Conservation (phyloP, 2,888 invertebrate genomes). For the Quadriops clusia region DNA sequence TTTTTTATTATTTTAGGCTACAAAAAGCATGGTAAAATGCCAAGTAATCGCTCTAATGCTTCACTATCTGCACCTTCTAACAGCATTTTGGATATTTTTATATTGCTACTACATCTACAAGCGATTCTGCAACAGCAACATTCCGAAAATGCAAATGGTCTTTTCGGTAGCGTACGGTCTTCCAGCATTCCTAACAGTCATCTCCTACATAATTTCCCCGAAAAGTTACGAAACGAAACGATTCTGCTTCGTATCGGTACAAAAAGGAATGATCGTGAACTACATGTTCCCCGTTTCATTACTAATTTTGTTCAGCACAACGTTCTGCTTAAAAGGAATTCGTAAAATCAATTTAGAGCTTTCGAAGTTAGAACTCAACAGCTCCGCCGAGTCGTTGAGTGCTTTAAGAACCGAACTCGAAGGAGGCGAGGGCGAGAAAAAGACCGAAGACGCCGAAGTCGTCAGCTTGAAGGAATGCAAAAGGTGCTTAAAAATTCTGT, state of each 20-base stretch:
- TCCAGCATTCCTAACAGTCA: constrained; percentile 54
- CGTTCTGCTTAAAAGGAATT: constrained; percentile 46
- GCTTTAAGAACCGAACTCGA: constrained; percentile 29
- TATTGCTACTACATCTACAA: constrained; percentile 53
- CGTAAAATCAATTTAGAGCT: constrained; percentile 35
- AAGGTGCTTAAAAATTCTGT: constrained; percentile 47
- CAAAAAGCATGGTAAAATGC: constrained; percentile 50
- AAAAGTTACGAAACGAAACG: constrained; percentile 59
- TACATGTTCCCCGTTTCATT: constrained; percentile 62
- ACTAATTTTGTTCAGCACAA: constrained; percentile 51
- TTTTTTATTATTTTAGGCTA: constrained; percentile 40
- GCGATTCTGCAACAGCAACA: constrained; percentile 36
- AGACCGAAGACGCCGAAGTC: constrained; percentile 24
- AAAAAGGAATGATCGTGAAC: constrained; percentile 63
- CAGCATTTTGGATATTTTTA: constrained; percentile 58
- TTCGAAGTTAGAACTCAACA: constrained; percentile 32
- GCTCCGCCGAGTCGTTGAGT: constrained; percentile 32
- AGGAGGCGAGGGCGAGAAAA: constrained; percentile 24
- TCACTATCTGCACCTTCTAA: constrained; percentile 57
- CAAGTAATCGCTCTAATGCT: constrained; percentile 53
- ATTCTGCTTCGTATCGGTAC: constrained; percentile 68
- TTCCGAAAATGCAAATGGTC: constrained; percentile 46
- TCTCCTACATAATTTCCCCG: constrained; percentile 54
- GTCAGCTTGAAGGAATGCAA: constrained; percentile 46
- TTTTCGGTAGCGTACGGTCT: constrained; percentile 50